Percentiles rank a stretch among this genome's conserved stretches.
These are phyloP conservation scores for roundworm (Caenorhabditis elegans) DNA, from an alignment of 1,140 invertebrate species.

Conservation along the genomic window DNA sequence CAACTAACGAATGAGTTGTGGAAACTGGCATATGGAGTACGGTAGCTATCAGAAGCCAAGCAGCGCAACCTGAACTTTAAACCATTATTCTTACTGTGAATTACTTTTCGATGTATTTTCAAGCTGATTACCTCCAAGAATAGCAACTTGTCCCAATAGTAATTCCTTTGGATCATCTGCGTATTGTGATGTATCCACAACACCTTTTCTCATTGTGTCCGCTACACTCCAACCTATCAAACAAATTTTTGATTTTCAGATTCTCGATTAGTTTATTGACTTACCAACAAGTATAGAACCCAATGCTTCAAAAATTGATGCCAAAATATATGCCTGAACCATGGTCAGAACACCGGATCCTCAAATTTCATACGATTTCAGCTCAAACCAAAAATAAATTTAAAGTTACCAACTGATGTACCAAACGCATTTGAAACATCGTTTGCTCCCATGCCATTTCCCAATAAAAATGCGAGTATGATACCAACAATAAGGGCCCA, in stretches of 20 bases:
- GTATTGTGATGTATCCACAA: constrained; percentile 62
- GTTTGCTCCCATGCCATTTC: constrained; percentile 94
- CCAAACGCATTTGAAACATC: constrained; percentile 97
- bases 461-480: constrained; percentile 86
- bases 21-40: constrained; percentile 90
- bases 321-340: constrained; percentile 84
- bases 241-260: background rate
- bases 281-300: constrained; percentile 71
- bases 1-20: constrained; percentile 89
- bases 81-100: no score
- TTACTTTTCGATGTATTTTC: no score
- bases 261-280: background rate
- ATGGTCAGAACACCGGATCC: constrained; percentile 76
- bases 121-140: constrained; percentile 50
- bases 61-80: constrained; percentile 71
- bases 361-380: background rate
- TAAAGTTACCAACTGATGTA: constrained; percentile 80
- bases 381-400: no score
- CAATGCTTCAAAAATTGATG: constrained; percentile 85
- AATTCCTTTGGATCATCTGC: constrained; percentile 52
- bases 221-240: constrained; percentile 67
- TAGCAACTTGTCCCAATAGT: constrained; percentile 57
- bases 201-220: constrained; percentile 65
- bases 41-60: constrained; percentile 89
- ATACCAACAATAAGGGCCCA: constrained; percentile 79